A percentile compares a stretch with the other conserved stretches of the same genome.
These are phyloP conservation scores for Scyliorhinus canicula DNA, from an alignment of 2,797 vertebrate genomes.

Conservation along the genomic window DNA sequence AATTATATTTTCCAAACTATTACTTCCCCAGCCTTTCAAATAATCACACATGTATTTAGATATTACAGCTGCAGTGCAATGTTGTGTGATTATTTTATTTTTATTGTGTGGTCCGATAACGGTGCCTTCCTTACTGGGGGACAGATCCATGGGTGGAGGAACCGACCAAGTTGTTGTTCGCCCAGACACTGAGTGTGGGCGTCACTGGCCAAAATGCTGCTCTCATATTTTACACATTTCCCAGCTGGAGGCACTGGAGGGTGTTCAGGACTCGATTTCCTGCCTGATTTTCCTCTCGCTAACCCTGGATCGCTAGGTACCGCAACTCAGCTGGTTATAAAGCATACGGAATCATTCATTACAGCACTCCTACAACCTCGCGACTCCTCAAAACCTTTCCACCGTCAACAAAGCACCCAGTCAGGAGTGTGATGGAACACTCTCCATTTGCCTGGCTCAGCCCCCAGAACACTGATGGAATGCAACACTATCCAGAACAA, in stretches of 20 bases:
- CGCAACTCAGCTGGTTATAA: background rate
- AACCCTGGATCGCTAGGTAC: background rate
- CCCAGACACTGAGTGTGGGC: background rate
- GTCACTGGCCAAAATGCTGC: background rate
- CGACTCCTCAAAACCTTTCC: background rate
- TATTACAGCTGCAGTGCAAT: background rate
- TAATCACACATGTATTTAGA: too few relatives aligned
- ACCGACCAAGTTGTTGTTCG: background rate
- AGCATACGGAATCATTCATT: background rate
- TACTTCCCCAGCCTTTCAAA: background rate
- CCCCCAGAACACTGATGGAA: background rate
- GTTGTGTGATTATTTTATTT: slow-evolving; percentile 2
- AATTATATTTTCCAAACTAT: background rate
- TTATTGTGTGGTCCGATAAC: background rate
- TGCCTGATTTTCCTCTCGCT: background rate
- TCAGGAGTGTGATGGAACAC: background rate
- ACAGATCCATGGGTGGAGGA: background rate
- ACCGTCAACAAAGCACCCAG: background rate
- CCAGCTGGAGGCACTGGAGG: background rate
- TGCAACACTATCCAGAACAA: background rate
- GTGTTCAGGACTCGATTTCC: background rate
- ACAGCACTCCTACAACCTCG: background rate
- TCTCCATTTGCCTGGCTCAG: too few relatives aligned
- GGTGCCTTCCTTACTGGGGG: too few relatives aligned
- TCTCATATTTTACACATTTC: background rate